phyloP scores from a whole-genome alignment of 2,113 vertebrate genomes.

The Addax nasomaculatus region DNA sequence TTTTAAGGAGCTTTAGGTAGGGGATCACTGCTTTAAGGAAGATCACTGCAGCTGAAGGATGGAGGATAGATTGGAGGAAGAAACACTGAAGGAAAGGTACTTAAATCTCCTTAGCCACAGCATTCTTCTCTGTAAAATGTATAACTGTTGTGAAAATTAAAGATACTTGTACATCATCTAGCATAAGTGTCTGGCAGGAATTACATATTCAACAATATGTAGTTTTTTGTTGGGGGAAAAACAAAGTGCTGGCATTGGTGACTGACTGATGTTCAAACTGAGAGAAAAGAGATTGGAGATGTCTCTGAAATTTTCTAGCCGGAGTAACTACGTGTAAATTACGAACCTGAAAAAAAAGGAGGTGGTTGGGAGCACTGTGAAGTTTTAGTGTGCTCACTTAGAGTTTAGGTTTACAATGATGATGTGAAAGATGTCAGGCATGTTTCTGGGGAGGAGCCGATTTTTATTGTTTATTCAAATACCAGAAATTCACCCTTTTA shows the following conservation, averaged over 20 bases:
- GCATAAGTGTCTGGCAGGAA: neutral
- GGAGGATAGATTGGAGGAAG: neutral
- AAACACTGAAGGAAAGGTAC: neutral
- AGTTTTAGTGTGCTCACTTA: neutral
- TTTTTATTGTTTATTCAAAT: neutral
- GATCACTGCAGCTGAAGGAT: neutral
- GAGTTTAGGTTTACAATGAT: neutral
- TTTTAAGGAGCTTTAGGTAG: neutral
- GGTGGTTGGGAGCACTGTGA: neutral
- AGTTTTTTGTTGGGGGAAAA: neutral
- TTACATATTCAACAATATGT: neutral
- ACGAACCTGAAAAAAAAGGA: neutral
- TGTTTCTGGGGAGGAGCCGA: neutral
- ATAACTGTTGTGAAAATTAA: neutral
- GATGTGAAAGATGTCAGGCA: neutral
- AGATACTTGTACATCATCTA: neutral
- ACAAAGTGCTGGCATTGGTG: neutral
- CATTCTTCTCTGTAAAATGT: neutral
- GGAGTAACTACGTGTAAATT: neutral
- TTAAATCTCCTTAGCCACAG: neutral
- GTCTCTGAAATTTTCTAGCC: neutral
- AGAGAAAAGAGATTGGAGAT: neutral
- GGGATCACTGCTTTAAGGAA: neutral
- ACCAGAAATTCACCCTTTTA: neutral
- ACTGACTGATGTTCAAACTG: neutral